Evolutionary conservation across 2,797 vertebrate genomes (phyloP).

Genomic region (Holocentrus rufus): DNA sequence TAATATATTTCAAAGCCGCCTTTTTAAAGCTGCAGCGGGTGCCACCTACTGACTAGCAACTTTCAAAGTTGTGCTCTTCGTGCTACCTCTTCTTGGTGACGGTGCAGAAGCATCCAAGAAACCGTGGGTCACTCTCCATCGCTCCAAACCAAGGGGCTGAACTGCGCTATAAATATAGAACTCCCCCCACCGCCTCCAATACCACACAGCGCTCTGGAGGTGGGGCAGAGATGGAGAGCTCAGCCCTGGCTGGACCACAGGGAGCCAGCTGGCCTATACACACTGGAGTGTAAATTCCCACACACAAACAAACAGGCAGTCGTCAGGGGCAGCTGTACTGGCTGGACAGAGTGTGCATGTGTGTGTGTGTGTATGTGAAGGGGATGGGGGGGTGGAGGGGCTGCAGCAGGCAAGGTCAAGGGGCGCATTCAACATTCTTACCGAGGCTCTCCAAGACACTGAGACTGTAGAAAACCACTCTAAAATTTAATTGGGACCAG

Average conservation of each 20-base stretch:
- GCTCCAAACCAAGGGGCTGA: constrained; percentile 24
- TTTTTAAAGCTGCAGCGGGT: neutral
- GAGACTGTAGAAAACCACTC: neutral
- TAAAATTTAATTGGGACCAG: neutral
- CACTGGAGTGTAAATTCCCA: constrained; percentile 68
- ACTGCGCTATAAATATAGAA: constrained; percentile 54
- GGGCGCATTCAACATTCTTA: constrained; percentile 21
- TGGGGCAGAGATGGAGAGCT: constrained; percentile 44
- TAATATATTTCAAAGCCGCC: neutral
- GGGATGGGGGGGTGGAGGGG: constrained; percentile 29
- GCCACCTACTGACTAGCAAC: constrained; percentile 27
- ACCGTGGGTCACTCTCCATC: constrained; percentile 14
- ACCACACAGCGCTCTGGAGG: constrained; percentile 62
- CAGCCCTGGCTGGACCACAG: constrained; percentile 42
- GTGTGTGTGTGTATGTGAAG: constrained; percentile 13
- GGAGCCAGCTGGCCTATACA: constrained; percentile 56
- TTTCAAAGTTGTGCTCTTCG: constrained; percentile 12
- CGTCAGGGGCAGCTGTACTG: constrained; percentile 58
- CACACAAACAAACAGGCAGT: constrained; percentile 73
- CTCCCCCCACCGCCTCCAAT: constrained; percentile 13
- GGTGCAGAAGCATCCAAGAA: constrained; percentile 4
- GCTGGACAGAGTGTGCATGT: constrained; percentile 40
- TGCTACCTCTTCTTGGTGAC: neutral
- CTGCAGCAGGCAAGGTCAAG: constrained; percentile 46
- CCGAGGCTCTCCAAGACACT: constrained; percentile 22